Base-by-base conservation (phyloP, 2,113 vertebrate genomes). In the Notiomystis cincta region DNA sequence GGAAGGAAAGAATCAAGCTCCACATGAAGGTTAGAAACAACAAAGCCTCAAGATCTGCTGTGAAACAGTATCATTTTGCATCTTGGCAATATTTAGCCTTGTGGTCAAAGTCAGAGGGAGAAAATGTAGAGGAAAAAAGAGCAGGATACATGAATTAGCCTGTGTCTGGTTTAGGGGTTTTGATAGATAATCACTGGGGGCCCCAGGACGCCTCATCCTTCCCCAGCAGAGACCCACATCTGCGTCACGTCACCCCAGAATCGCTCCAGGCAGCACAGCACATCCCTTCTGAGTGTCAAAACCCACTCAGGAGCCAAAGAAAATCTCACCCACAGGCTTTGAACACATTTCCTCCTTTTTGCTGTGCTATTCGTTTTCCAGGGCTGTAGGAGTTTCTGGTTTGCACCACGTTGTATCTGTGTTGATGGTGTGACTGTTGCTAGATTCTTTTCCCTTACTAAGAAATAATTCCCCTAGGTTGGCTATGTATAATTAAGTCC, bases 321-420 rank as follows among this genome's bases (percentile, higher is more conserved):
- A 89, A 61, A 87, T 57, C 79, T 93, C 82, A 86, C 86, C 93
- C 94, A 93, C 82, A 37, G 62, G 67, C 50, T 82, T 31, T 75
- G 71, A 91, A 37, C 64, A 86, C n/a, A 72, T 83, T 77, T 48
- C 35, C 72, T 93, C 27, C 19, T 88, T 91, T 95, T 67, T 90
- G 82, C 93, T 71, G 56, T 35, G 38, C 60, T 80, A 22, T 78
- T 78, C 4, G 0, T 64, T 88, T 94, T 56, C 47, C 87, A 69
- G 44, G 75, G 79, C 79, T 44, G 79, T 62, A 44, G 94, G 89
- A 90, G 67, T 87, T 69, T 38, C 66, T 67, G 50, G 66, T 75
- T 91, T 79, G 81, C 91, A 47, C 50, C 47, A 10, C 23, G 16
- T 75, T 70, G 0, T 72, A 21, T 85, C 73, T 80, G 30, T 89